These are phyloP conservation scores for Sipha flava DNA, from an alignment of 1,140 invertebrate genomes.

Conservation along the genomic window DNA sequence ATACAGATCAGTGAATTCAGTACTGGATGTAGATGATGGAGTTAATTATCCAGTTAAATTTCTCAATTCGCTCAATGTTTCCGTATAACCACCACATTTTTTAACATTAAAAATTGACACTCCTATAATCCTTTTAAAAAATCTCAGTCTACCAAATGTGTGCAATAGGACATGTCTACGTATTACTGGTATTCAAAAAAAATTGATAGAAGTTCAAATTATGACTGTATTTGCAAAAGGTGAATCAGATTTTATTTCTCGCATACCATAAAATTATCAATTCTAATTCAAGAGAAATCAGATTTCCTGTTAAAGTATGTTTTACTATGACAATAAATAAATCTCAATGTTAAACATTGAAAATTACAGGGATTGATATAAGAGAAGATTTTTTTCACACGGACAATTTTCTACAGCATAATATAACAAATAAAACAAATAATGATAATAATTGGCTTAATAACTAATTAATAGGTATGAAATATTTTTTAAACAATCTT, in stretches of 20 bases:
- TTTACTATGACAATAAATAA: constrained; percentile 48
- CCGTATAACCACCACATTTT: constrained; percentile 38
- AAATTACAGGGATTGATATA: constrained; percentile 39
- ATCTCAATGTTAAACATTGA: constrained; percentile 45
- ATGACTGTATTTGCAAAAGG: too few relatives aligned
- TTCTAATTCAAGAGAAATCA: constrained; percentile 39
- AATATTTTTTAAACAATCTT: too few relatives aligned
- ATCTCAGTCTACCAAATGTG: constrained; percentile 42
- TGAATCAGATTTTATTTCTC: constrained; percentile 27
- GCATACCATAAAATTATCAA: constrained; percentile 25
- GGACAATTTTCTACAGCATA: constrained; percentile 43
- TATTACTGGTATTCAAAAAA: too few relatives aligned
- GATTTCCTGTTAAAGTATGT: constrained; percentile 43
- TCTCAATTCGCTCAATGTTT: constrained; percentile 36
- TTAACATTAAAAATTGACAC: constrained; percentile 42
- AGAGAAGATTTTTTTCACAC: constrained; percentile 39
- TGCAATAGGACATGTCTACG: constrained; percentile 46
- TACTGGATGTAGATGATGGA: too few relatives aligned
- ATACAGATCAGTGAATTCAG: constrained; percentile 42
- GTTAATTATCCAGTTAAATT: too few relatives aligned
- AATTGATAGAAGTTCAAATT: too few relatives aligned
- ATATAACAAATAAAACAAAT: too few relatives aligned
- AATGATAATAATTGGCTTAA: too few relatives aligned
- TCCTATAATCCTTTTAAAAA: constrained; percentile 43
- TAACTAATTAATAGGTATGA: too few relatives aligned